A percentile compares a stretch with the other conserved stretches of the same genome.
Evolutionary conservation across 2,797 vertebrate genomes (phyloP).

Genomic region (Oryzias dopingdopingensis): DNA sequence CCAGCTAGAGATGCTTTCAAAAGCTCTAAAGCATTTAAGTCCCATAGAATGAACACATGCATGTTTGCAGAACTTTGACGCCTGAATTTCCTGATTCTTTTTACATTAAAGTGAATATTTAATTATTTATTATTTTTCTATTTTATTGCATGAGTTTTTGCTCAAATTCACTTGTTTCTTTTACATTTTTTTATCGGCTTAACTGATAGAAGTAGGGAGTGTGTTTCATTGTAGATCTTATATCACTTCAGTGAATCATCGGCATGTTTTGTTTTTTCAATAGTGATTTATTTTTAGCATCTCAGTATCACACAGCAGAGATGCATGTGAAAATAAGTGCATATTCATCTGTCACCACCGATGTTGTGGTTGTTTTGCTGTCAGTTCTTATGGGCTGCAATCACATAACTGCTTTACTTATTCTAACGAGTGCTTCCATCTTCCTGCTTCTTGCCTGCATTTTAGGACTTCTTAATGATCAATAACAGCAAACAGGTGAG

Average conservation of each 20-base stretch:
- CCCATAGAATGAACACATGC: no score
- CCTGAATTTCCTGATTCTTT: no score
- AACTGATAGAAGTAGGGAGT: no score
- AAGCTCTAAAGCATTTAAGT: no score
- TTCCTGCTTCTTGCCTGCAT: constrained; percentile 93
- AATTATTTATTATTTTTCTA: no score
- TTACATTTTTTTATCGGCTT: no score
- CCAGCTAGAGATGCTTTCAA: no score
- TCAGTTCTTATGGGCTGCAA: constrained; percentile 77
- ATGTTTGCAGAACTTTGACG: no score
- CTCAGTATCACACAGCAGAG: constrained; percentile 7
- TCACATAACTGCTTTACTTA: constrained; percentile 86
- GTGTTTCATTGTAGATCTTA: constrained; percentile 4
- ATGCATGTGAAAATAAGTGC: constrained; percentile 48
- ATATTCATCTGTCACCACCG: constrained; percentile 17
- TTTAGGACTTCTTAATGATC: constrained; percentile 99
- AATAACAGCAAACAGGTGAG: constrained; percentile 82
- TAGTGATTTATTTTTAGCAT: constrained; percentile 4
- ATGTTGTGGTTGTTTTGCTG: constrained; percentile 44
- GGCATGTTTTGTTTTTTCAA: constrained; percentile 29
- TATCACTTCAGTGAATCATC: no score
- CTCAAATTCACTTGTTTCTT: no score
- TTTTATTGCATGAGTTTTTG: no score
- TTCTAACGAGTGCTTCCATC: constrained; percentile 83
- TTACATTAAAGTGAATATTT: no score